A percentile compares a stretch with the other conserved stretches of the same genome.
These are phyloP conservation scores for Cirrhinus mrigala DNA, from an alignment of 2,797 vertebrate species.

Conservation along the genomic window DNA sequence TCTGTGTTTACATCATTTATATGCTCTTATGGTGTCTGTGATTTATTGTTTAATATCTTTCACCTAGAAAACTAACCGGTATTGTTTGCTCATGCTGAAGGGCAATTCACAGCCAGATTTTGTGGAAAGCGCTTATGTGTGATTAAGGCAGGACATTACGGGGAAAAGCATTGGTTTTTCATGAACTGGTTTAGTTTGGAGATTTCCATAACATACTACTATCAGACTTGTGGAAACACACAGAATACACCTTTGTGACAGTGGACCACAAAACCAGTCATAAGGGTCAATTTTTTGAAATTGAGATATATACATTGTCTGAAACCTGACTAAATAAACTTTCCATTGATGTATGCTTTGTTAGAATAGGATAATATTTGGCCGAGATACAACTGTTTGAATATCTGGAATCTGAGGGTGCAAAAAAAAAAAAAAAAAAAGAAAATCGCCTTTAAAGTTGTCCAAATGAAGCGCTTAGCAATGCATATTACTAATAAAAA, in stretches of 20 bases:
- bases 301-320: too few relatives aligned
- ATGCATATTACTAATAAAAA: too few relatives aligned
- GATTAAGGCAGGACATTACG: background rate
- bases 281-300: too few relatives aligned
- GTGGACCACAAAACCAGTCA: too few relatives aligned
- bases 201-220: background rate
- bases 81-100: background rate
- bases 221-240: background rate
- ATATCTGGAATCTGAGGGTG: too few relatives aligned
- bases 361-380: too few relatives aligned
- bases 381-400: too few relatives aligned
- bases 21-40: background rate
- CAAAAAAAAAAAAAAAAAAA: too few relatives aligned
- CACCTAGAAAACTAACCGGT: background rate
- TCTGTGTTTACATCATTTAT: slow-evolving; percentile 18
- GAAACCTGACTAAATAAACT: too few relatives aligned
- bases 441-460: too few relatives aligned
- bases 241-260: background rate
- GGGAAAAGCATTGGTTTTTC: background rate
- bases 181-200: background rate
- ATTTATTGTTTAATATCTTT: slow-evolving; percentile 14
- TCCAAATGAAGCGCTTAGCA: too few relatives aligned
- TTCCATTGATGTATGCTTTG: too few relatives aligned
- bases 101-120: background rate
- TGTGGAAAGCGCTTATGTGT: background rate